A percentile compares a stretch with the other conserved stretches of the same genome.
Evolutionary conservation across 2,797 vertebrate genomes (phyloP).

Genomic region (Paedocypris micromegethes): DNA sequence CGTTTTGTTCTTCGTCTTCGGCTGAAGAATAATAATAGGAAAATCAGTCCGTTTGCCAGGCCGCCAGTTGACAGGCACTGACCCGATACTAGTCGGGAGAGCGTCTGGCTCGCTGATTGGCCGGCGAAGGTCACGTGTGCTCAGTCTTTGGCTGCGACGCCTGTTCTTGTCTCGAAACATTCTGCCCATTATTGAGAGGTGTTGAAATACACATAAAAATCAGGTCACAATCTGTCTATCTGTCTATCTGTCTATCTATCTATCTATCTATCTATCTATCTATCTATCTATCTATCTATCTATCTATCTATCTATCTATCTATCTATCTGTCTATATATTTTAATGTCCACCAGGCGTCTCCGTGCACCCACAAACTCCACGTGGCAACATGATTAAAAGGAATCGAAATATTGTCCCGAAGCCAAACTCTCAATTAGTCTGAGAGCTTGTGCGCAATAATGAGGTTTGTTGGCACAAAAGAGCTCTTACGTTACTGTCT

Average conservation of each 20-base stretch:
- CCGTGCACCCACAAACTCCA: background rate
- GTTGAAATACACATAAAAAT: conserved; percentile 2
- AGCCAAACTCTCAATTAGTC: conserved; percentile 2
- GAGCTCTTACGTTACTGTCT: too few relatives aligned
- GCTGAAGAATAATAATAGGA: too few relatives aligned
- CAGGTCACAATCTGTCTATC: background rate
- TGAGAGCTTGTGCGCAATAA: background rate
- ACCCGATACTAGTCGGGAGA: background rate
- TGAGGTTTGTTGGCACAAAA: background rate
- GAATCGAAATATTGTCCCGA: background rate
- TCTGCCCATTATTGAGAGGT: background rate
- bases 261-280: background rate
- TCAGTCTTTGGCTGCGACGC: background rate
- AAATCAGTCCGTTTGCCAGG: background rate
- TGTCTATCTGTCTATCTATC: background rate
- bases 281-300: background rate
- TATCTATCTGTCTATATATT: background rate
- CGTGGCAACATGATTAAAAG: background rate
- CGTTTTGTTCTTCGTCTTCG: too few relatives aligned
- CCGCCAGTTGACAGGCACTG: background rate
- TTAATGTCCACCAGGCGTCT: conserved; percentile 18
- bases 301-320: background rate
- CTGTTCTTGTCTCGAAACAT: background rate
- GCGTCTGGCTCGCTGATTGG: conserved; percentile 2
- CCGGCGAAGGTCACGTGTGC: background rate